These are phyloP conservation scores for Caenorhabditis sp. DNA, from an alignment of 2,888 invertebrate species.

Conservation along the genomic window DNA sequence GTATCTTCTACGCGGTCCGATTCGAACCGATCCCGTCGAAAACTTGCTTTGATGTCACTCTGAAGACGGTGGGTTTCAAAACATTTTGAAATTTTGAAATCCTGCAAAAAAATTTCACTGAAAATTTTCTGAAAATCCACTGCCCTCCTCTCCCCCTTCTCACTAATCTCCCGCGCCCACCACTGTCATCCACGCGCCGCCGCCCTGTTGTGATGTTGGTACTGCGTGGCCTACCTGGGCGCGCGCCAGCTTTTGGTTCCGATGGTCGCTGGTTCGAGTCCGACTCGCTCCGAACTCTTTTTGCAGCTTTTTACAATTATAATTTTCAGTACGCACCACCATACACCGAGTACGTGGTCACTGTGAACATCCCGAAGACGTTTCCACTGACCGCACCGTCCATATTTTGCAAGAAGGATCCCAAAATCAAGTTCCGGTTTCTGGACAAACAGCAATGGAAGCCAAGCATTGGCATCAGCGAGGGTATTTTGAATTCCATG, in stretches of 20 bases:
- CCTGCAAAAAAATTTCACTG: conserved; percentile 7
- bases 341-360: conserved; percentile 35
- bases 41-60: conserved; percentile 60
- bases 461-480: conserved; percentile 42
- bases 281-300: conserved; percentile 20
- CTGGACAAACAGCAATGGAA: conserved; percentile 47
- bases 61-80: conserved; percentile 46
- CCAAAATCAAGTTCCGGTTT: conserved; percentile 54
- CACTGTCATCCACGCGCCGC: background rate
- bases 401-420: conserved; percentile 33
- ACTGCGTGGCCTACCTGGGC: background rate
- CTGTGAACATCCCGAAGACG: conserved; percentile 49
- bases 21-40: conserved; percentile 61
- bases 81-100: background rate
- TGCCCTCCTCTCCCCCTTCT: background rate
- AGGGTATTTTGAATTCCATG: conserved; percentile 42
- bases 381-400: conserved; percentile 51
- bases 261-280: conserved; percentile 80
- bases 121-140: background rate
- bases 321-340: conserved; percentile 43
- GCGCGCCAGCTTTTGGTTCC: background rate
- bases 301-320: background rate
- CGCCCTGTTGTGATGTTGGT: background rate
- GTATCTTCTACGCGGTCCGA: conserved; percentile 47
- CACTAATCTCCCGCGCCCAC: background rate